phyloP scores from a whole-genome alignment of 2,797 vertebrate genomes.

The Microctenopoma steveboyesi region DNA sequence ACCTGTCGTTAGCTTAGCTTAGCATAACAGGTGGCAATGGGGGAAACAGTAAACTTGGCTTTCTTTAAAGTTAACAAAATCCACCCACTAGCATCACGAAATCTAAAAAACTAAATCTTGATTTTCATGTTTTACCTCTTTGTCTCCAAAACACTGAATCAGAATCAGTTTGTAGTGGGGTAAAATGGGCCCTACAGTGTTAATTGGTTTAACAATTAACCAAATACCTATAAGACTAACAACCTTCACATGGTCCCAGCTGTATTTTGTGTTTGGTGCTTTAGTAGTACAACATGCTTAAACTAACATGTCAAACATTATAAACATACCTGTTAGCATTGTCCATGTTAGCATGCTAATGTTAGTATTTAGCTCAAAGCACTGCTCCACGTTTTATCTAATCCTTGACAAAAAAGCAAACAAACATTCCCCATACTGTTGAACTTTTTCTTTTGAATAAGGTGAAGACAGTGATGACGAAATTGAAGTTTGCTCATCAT shows the following conservation, averaged over 20 bases:
- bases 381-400: background rate
- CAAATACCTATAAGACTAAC: too few relatives aligned
- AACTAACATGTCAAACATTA: background rate
- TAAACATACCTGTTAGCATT: background rate
- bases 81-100: too few relatives aligned
- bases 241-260: too few relatives aligned
- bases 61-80: too few relatives aligned
- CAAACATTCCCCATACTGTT: slow-evolving; percentile 15
- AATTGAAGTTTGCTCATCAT: slow-evolving; percentile 22
- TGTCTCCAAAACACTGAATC: too few relatives aligned
- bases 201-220: too few relatives aligned
- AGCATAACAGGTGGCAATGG: slow-evolving; percentile 12
- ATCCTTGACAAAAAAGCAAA: slow-evolving; percentile 2
- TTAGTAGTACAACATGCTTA: slow-evolving; percentile 1
- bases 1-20: slow-evolving; percentile 1
- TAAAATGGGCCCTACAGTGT: too few relatives aligned
- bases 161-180: too few relatives aligned
- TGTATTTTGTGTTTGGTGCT: background rate
- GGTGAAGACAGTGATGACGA: slow-evolving; percentile 8
- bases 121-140: too few relatives aligned
- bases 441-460: slow-evolving; percentile 32
- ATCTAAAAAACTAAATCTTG: background rate
- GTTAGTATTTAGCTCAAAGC: too few relatives aligned
- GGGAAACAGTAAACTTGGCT: too few relatives aligned
- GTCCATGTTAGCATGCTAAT: too few relatives aligned